Base-by-base conservation (phyloP, 2,888 invertebrate species). In the Tachina grossa region DNA sequence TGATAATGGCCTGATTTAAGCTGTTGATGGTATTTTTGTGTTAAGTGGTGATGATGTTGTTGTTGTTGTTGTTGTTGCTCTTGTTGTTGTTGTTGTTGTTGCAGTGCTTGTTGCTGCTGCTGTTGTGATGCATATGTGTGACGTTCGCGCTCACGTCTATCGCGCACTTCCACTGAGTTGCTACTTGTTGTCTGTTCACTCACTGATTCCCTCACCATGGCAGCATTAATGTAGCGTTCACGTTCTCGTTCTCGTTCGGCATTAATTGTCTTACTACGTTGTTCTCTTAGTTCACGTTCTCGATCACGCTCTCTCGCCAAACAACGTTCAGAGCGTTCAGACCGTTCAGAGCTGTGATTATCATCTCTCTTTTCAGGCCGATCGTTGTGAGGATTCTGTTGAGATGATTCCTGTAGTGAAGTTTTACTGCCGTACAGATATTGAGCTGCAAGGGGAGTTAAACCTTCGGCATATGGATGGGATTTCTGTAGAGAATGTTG, bases 361-460 rank as follows among this genome's bases (percentile, higher is more conserved):
- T 45, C 41, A 22, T 87, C 83, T 41, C 81, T 69, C 45, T 86
- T 66, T 63, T 79, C 66, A 3, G 86, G 72, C 84, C 84, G 84
- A 47, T 80, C 75, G 11, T 76, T 78, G 43, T 78, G 80, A 22
- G 89, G 89, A 13, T 86, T 83, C 11, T 75, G 59, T 9, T 72
- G 53, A 4, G 82, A 74, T 43, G 86, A 75, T 22, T 89, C 90
- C 68, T 91, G 90, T 63, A 91, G 76, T 9, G 91, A 90, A 13
- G 90, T 88, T 63, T 90, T 90, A 81, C 91, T 91, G 75, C 90
- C 91, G 66, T 90, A 90, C 0, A 90, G 85, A 80, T 91, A 91
- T 55, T 90, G 91, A 63, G 89, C 90, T 69, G 90, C 91, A 31
- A 90, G 68, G 0, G 90, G 90, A 14, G 90, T 89, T 8, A 90